Base-by-base conservation (phyloP, 2,113 vertebrate genomes). In the Mohoua ochrocephala region DNA sequence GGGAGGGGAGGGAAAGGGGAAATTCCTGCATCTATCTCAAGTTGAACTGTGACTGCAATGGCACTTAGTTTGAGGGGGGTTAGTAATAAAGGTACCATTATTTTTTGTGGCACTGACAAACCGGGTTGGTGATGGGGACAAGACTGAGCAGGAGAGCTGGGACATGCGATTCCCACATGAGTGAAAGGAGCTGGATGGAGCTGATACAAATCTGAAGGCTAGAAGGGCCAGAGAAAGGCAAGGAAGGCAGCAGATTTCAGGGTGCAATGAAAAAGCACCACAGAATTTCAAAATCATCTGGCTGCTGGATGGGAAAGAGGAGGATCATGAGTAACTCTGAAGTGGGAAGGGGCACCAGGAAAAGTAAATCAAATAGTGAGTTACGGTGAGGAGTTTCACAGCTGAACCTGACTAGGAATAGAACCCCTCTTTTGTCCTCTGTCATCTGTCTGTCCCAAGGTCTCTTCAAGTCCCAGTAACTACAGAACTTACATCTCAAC, bases 11-110 rank as follows among this genome's bases (percentile, higher is more conserved):
- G 10, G 19, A 50, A 52, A 68, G 8, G 23, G 23, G 11, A 31
- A 45, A 9, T 17, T 37, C 41, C 13, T 24, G 0, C 14, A 10
- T 0, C 1, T 7, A n/a, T 28, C 33, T 80, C 23, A 59, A 86
- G 49, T 4, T 57, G 28, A 68, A 21, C 35, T 44, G 52, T 10
- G 47, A 11, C 35, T 28, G 11, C 45, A 77, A 27, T 8, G 9
- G 39, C 41, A 70, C 22, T 20, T 27, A 9, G 13, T 5, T 49
- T 49, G 22, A 59, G n/a, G 4, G 1, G 1, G 16, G 27, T 60
- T 11, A 30, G 22, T 13, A 73, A 77, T 15, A 52, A 19, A 69
- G 14, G 37, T 15, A 61, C n/a, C 26, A 22, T 30, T 50, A 16
- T 11, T 17, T 77, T 84, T 5, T n/a, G 37, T 61, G 52, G 33